These are phyloP conservation scores for Nesoenas mayeri DNA, from an alignment of 2,113 vertebrate genomes.

Conservation along the genomic window DNA sequence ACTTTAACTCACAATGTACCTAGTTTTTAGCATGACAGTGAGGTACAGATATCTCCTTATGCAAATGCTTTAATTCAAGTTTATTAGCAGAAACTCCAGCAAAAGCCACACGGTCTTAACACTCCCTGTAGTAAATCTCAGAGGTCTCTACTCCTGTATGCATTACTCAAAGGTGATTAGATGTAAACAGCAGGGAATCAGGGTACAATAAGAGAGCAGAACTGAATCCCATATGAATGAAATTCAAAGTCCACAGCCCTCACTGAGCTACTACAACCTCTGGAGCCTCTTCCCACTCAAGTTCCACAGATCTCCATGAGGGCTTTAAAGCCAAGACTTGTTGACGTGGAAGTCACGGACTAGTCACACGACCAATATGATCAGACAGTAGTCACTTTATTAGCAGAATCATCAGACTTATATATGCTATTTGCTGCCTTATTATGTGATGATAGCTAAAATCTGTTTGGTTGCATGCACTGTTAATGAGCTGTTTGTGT, in stretches of 20 bases:
- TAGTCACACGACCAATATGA: too few species aligned
- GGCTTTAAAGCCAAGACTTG: not conserved
- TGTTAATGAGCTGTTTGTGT: too few species aligned
- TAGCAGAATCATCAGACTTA: too few species aligned
- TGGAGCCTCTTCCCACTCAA: not conserved
- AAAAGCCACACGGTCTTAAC: not conserved
- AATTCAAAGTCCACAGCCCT: not conserved
- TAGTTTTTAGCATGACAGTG: not conserved
- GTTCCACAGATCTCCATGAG: not conserved
- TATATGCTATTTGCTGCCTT: too few species aligned
- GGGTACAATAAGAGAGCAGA: not conserved
- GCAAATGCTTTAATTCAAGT: not conserved
- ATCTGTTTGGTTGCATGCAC: too few species aligned
- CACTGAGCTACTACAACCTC: not conserved
- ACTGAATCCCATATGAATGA: fast-evolving
- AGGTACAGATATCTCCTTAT: not conserved
- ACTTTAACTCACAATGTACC: not conserved
- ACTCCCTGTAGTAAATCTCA: not conserved
- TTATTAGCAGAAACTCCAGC: not conserved
- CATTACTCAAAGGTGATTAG: not conserved
- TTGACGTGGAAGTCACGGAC: too few species aligned
- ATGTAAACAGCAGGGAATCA: not conserved
- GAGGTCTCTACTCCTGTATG: not conserved
- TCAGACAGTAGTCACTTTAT: too few species aligned
- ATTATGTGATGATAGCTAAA: too few species aligned